Evolutionary conservation across 2,888 invertebrate species (phyloP).

Genomic region (Coelogynopora nodosa): DNA sequence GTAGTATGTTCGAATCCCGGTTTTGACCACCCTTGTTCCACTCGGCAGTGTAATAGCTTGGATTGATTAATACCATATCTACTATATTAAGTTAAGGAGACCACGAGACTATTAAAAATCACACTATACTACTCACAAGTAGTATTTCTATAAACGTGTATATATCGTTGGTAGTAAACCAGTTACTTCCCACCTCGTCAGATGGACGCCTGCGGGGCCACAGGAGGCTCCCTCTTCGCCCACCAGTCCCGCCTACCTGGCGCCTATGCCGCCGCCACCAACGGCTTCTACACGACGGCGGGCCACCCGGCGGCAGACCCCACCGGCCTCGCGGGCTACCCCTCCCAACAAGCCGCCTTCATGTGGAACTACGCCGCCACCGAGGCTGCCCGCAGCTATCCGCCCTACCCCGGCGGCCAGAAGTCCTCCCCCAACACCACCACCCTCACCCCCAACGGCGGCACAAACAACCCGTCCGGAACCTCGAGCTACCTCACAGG

Average conservation of each 20-base stretch:
- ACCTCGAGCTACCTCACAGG: slow-evolving; percentile 2
- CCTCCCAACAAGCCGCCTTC: not conserved
- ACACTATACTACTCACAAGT: too few relatives aligned
- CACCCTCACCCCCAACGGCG: not conserved
- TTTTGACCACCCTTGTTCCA: too few relatives aligned
- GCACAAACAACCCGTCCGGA: not conserved
- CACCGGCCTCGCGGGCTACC: not conserved
- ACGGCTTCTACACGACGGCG: not conserved
- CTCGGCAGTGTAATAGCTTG: too few relatives aligned
- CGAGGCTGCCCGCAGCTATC: not conserved
- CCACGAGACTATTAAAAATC: too few relatives aligned
- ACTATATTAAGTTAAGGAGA: too few relatives aligned
- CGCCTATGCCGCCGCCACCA: not conserved
- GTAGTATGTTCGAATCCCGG: too few relatives aligned
- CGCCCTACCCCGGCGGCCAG: not conserved
- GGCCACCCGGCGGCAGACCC: not conserved
- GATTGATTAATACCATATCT: too few relatives aligned
- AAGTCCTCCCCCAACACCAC: not conserved
- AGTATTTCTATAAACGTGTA: too few relatives aligned
- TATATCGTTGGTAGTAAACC: too few relatives aligned
- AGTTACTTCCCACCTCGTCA: too few relatives aligned
- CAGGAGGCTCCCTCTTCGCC: not conserved
- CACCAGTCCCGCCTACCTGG: not conserved
- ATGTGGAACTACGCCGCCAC: slow-evolving; percentile 21
- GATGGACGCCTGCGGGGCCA: too few relatives aligned